A percentile compares a stretch with the other conserved stretches of the same genome.
Conservation (phyloP, 2,113 vertebrate genomes). For the Rhinogobius similis region DNA sequence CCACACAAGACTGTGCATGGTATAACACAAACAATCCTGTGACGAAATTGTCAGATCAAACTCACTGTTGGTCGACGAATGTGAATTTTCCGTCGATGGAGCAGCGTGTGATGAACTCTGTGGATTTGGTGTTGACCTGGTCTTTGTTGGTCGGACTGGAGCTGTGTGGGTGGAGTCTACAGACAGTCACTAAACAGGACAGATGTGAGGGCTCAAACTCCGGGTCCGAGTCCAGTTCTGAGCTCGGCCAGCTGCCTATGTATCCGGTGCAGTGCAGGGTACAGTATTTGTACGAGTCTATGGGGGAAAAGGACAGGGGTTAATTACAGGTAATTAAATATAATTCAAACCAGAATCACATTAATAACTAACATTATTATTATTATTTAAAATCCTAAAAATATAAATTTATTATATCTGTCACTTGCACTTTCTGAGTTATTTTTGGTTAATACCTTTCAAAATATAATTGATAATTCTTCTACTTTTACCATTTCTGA, state of each 20-base stretch:
- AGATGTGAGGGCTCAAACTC: conserved; percentile 80
- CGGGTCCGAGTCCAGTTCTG: conserved; percentile 75
- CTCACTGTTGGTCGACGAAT: conserved; percentile 89
- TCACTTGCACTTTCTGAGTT: no score
- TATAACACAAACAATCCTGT: neutral
- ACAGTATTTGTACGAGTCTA: conserved; percentile 84
- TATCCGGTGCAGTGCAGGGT: conserved; percentile 91
- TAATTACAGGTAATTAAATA: neutral
- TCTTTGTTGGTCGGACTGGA: conserved; percentile 79
- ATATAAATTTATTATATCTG: no score
- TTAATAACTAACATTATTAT: neutral
- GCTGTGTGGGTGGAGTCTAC: conserved; percentile 80
- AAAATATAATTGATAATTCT: no score
- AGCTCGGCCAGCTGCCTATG: conserved; percentile 84
- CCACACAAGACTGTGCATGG: neutral
- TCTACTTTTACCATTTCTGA: no score
- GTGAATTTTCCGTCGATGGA: conserved; percentile 91
- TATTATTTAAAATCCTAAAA: neutral
- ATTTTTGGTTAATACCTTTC: no score
- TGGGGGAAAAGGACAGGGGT: neutral
- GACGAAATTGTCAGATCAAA: conserved; percentile 15
- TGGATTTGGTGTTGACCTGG: conserved; percentile 77
- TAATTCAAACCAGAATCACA: no score
- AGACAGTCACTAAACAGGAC: conserved; percentile 87
- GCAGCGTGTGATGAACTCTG: conserved; percentile 86